Evolutionary conservation across 1,140 invertebrate genomes (phyloP).

Genomic region (Micrasema longulum): DNA sequence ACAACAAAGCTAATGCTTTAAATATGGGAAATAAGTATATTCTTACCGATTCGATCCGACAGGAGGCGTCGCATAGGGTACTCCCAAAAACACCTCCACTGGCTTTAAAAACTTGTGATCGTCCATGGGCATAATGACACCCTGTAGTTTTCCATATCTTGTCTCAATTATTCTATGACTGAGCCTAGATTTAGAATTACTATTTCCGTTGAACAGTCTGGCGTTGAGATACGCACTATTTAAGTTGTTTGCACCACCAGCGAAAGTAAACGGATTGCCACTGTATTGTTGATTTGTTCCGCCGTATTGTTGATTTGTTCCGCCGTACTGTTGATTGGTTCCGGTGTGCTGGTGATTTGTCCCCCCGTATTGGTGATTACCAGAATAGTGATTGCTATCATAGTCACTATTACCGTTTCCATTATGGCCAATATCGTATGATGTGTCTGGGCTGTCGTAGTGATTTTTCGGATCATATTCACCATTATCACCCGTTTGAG

Average conservation of each 20-base stretch:
- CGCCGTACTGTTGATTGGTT: background rate
- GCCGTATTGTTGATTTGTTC: background rate
- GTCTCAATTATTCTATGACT: constrained; percentile 84
- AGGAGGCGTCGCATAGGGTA: constrained; percentile 94
- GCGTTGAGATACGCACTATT: constrained; percentile 52
- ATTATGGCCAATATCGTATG: constrained; percentile 46
- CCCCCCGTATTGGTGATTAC: background rate
- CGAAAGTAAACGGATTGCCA: constrained; percentile 28
- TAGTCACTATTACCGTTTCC: constrained; percentile 42
- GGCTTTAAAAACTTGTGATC: constrained; percentile 77
- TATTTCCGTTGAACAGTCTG: constrained; percentile 55
- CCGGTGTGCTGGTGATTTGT: background rate
- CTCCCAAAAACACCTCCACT: constrained; percentile 91
- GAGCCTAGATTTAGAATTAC: constrained; percentile 67
- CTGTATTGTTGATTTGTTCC: background rate
- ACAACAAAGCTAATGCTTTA: too few relatives aligned
- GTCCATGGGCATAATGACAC: constrained; percentile 80
- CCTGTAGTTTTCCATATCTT: constrained; percentile 85
- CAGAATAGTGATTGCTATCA: constrained; percentile 38
- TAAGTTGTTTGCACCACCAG: constrained; percentile 43
- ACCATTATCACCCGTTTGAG: constrained; percentile 47
- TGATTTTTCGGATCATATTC: constrained; percentile 51
- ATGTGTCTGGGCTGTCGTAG: constrained; percentile 42
- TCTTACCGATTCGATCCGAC: constrained; percentile 81
- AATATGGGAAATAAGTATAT: too few relatives aligned